Conservation (phyloP, 1,140 invertebrate species). For the Catajapyx aquilonaris region DNA sequence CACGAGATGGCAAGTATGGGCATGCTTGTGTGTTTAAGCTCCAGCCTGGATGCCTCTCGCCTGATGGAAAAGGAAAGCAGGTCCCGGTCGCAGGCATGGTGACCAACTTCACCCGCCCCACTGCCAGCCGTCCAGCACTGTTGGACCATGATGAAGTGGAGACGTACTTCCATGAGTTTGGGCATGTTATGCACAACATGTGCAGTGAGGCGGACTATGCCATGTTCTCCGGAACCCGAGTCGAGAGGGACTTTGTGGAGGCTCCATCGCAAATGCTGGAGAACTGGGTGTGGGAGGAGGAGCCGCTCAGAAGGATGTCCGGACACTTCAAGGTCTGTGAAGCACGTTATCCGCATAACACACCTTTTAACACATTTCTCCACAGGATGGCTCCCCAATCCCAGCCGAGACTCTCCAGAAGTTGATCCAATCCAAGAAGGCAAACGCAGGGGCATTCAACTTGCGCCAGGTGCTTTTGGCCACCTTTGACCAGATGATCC, state of each 20-base stretch:
- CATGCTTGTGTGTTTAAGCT: conserved; percentile 12
- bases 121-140: conserved; percentile 25
- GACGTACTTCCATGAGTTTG: conserved; percentile 35
- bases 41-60: conserved; percentile 22
- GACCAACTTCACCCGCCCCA: conserved; percentile 31
- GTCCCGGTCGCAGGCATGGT: conserved; percentile 28
- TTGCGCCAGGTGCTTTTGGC: conserved; percentile 26
- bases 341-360: background rate
- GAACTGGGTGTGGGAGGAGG: conserved; percentile 33
- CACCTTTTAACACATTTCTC: background rate
- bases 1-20: conserved; percentile 30
- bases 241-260: conserved; percentile 33
- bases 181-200: conserved; percentile 32
- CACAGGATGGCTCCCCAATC: conserved; percentile 18
- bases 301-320: conserved; percentile 26
- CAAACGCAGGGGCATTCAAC: conserved; percentile 28
- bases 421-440: conserved; percentile 22
- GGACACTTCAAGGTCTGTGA: conserved; percentile 22
- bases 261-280: conserved; percentile 35
- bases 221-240: conserved; percentile 25
- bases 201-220: conserved; percentile 24
- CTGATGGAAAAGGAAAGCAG: conserved; percentile 19
- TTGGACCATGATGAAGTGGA: conserved; percentile 32
- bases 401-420: conserved; percentile 26
- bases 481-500: conserved; percentile 28